These are phyloP conservation scores for Ormia ochracea DNA, from an alignment of 2,888 invertebrate genomes.

Conservation along the genomic window DNA sequence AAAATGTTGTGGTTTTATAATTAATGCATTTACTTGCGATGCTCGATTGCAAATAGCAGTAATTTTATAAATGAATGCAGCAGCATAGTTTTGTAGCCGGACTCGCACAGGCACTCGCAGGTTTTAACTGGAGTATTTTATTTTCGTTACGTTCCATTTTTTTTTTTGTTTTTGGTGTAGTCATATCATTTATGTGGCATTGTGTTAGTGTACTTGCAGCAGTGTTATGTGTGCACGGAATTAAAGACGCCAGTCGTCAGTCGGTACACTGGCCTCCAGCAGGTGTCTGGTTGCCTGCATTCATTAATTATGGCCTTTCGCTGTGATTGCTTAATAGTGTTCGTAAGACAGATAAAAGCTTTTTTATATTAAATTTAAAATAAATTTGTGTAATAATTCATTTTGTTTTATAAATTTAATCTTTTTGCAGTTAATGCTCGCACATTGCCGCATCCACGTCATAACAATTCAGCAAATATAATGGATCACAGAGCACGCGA, in stretches of 20 bases:
- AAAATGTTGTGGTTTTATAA: slow-evolving; percentile 59
- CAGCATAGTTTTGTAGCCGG: not conserved
- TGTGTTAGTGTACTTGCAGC: not conserved
- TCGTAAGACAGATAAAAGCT: not conserved
- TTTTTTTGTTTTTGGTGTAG: not conserved
- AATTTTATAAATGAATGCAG: slow-evolving; percentile 40
- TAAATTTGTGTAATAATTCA: not conserved
- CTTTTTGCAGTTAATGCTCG: slow-evolving; percentile 74
- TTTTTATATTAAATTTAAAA: slow-evolving; percentile 7
- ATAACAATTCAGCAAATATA: slow-evolving; percentile 71
- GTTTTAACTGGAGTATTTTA: slow-evolving; percentile 20
- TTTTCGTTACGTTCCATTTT: slow-evolving; percentile 28
- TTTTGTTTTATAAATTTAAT: slow-evolving; percentile 15
- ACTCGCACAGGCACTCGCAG: not conserved
- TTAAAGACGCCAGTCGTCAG: slow-evolving; percentile 25
- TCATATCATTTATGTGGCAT: not conserved
- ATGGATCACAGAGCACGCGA: slow-evolving; percentile 74
- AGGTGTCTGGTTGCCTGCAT: not conserved
- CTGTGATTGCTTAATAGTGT: slow-evolving; percentile 5
- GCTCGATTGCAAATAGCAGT: slow-evolving; percentile 52
- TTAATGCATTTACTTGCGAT: slow-evolving; percentile 61
- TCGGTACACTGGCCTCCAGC: not conserved
- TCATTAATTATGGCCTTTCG: not conserved
- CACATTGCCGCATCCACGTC: slow-evolving; percentile 76
- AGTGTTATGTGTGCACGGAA: slow-evolving; percentile 15